Percentiles rank a stretch among this genome's conserved stretches.
These are phyloP conservation scores for Melanophora roralis DNA, from an alignment of 2,888 invertebrate genomes.

Conservation along the genomic window DNA sequence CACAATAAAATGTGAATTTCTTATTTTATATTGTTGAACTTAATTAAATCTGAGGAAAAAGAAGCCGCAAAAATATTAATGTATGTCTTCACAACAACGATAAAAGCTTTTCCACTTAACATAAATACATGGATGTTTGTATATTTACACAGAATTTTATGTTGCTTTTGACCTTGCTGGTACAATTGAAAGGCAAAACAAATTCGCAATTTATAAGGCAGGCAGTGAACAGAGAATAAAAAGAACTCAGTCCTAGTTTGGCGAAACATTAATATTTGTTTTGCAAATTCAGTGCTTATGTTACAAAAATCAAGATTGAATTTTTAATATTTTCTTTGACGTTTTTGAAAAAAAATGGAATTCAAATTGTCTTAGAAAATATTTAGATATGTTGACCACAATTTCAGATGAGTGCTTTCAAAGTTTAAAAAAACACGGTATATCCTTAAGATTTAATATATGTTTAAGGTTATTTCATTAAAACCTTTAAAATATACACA, in stretches of 20 bases:
- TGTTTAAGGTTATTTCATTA: too few species aligned
- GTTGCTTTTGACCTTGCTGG: conserved; percentile 23
- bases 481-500: too few species aligned
- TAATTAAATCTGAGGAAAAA: conserved; percentile 1
- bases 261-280: background rate
- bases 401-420: too few species aligned
- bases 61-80: background rate
- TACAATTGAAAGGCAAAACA: background rate
- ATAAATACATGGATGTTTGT: background rate
- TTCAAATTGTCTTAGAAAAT: too few species aligned
- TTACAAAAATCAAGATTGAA: too few species aligned
- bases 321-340: too few species aligned
- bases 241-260: background rate
- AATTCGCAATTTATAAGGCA: background rate
- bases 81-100: background rate
- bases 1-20: too few species aligned
- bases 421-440: too few species aligned
- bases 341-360: too few species aligned
- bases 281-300: too few species aligned
- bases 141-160: background rate
- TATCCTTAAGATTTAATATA: too few species aligned
- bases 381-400: too few species aligned
- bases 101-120: background rate
- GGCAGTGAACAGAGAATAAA: background rate
- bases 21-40: background rate